Evolutionary conservation across 2,888 invertebrate species (phyloP), one percentile per base, ranked within the genome.

Genomic region (Cheilosia impressa): DNA sequence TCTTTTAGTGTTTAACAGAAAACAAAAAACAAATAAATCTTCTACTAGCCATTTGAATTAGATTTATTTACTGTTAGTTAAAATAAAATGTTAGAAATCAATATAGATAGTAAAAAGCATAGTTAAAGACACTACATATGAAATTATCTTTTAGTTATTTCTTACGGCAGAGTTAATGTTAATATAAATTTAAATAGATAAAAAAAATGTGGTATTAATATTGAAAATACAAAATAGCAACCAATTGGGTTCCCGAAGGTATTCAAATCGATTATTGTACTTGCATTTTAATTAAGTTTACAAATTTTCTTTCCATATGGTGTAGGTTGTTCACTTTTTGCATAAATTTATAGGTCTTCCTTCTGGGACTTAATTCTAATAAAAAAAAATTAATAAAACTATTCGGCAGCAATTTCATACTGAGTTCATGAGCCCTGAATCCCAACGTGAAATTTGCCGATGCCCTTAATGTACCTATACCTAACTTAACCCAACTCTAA

Each of bases 401-500:
- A 72, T 38, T 76, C 66, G 87, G 87, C 85, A 80, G 41, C 63
- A 38, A 77, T 87, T 88, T 89, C 88, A 88, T 88, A 87, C 75
- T 88, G 88, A 52, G 87, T 89, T 89, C 89, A 87, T 53, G 89
- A 89, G 89, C 89, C 89, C 89, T 82, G 89, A 89, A 88, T 87
- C 88, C 87, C 73, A 76, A 85, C 79, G 87, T 88, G 88, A 88
- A 88, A 78, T 81, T 52, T 77, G 60, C 80, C 75, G 80, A 80
- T 57, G n/a, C 10, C 0, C 19, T 27, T 47, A 62, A 27, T 58
- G 34, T 63, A 71, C 13, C 19, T 60, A 27, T 27, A 4, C 5
- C 4, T 24, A 13, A 9, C 58, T 6, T 24, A n/a, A 13, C 15
- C 31, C 24, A 38, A 50, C 10, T 22, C 19, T 34, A 22, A 62